Evolutionary conservation across 2,888 invertebrate genomes (phyloP), one percentile per base, ranked within the genome.

Genomic region (Pherbina coryleti): DNA sequence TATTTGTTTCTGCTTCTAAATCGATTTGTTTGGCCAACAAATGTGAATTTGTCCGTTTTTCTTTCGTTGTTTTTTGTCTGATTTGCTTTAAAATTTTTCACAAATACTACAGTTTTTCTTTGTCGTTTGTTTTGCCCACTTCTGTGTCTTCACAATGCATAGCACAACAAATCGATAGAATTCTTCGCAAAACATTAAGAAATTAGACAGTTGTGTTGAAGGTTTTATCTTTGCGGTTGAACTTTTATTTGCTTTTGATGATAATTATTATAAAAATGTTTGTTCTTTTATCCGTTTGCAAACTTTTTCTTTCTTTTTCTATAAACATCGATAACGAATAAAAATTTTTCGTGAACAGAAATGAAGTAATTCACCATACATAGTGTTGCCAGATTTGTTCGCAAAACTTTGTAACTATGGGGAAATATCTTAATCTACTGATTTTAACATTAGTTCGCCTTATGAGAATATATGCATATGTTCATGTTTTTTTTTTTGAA

Each of bases 11-110:
- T 28, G 5, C n/a, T 60, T 66, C 66, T 75, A 49, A 75, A 44
- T 79, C 55, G 11, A 49, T 74, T 77, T 77, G 4, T 34, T 66
- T 11, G 37, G 4, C 64, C 22, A 75, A 69, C 66, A 78, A 76
- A 79, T 73, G 73, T 77, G 74, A 67, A 73, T 74, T 66, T 69
- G 44, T 34, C 70, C 66, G 49, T 22, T 53, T 49, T 62, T 75
- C 64, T 53, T 60, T 11, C 66, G 17, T 53, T 53, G 22, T 14
- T 37, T 62, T 28, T 78, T 14, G 70, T 77, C 69, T 77, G 49
- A 28, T 62, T 25, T 28, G 62, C 66, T 75, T 77, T 76, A 78
- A 67, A 64, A 11, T 25, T 34, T 76, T 76, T 76, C n/a, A 2
- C 64, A 64, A 22, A 28, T 51, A 51, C 44, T 44, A 37, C 44